phyloP scores from a whole-genome alignment of 2,888 invertebrate species.

The Parnassius glacialis region DNA sequence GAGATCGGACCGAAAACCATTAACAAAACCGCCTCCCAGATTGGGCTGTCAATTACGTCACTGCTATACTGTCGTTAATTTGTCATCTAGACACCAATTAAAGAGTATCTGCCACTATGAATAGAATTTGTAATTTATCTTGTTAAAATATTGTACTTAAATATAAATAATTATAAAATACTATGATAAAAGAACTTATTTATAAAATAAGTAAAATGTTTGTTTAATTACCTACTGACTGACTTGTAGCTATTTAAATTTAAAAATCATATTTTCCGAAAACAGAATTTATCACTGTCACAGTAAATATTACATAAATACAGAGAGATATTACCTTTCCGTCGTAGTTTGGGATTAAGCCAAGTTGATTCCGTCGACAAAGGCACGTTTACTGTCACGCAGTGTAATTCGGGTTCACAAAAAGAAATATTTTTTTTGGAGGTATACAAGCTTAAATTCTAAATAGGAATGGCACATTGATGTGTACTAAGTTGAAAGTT shows the following conservation, averaged over 20 bases:
- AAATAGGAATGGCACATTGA: too few relatives aligned
- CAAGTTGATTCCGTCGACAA: conserved; percentile 63
- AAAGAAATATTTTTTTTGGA: conserved; percentile 38
- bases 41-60: conserved; percentile 77
- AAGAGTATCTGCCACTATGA: conserved; percentile 60
- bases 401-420: conserved; percentile 48
- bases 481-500: too few relatives aligned
- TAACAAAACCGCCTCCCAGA: conserved; percentile 62
- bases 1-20: conserved; percentile 45
- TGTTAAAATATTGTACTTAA: conserved; percentile 40
- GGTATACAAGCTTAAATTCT: conserved; percentile 46
- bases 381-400: conserved; percentile 58
- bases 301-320: conserved; percentile 62
- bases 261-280: neutral
- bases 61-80: conserved; percentile 67
- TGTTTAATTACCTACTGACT: neutral
- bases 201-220: neutral
- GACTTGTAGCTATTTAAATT: neutral
- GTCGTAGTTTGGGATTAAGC: conserved; percentile 66
- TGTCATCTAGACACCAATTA: conserved; percentile 78
- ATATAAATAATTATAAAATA: neutral
- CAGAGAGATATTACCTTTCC: conserved; percentile 62
- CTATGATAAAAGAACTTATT: neutral
- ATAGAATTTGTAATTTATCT: conserved; percentile 64
- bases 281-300: conserved; percentile 57